These are phyloP conservation scores for Anseranas semipalmata DNA, from an alignment of 2,113 vertebrate genomes.

Conservation along the genomic window DNA sequence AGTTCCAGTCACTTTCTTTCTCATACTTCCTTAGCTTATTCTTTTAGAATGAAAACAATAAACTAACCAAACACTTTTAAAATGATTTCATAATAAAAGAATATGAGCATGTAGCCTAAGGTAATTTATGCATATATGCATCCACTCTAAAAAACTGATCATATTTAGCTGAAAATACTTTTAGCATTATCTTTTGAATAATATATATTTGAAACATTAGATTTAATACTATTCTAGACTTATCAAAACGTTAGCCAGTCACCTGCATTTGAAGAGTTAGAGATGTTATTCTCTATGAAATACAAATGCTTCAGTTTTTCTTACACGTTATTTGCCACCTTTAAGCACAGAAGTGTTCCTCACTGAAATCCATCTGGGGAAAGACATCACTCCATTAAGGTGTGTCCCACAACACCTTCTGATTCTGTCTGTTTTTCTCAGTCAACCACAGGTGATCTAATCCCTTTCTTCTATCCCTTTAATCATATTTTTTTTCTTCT, in stretches of 20 bases:
- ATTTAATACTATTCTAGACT: no score
- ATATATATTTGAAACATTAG: neutral
- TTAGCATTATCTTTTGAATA: neutral
- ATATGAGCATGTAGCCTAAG: no score
- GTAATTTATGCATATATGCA: rapidly evolving
- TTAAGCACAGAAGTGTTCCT: neutral
- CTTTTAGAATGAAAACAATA: neutral
- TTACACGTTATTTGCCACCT: neutral
- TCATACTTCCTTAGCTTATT: neutral
- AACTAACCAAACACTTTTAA: neutral
- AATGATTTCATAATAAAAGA: neutral
- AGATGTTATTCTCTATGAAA: neutral
- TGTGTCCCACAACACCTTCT: neutral
- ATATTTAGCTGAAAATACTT: neutral
- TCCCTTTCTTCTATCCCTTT: neutral
- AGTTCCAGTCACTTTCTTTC: neutral
- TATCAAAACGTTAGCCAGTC: neutral
- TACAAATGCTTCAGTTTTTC: neutral
- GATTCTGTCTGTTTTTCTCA: neutral
- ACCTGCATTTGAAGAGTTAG: neutral
- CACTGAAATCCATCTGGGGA: neutral
- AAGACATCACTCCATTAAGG: neutral
- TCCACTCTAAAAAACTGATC: neutral
- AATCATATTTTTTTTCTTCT: neutral
- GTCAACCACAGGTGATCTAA: neutral